Evolutionary conservation across 2,113 vertebrate genomes (phyloP), one percentile per base, ranked within the genome.

Genomic region (Apistogramma diplotaenia): DNA sequence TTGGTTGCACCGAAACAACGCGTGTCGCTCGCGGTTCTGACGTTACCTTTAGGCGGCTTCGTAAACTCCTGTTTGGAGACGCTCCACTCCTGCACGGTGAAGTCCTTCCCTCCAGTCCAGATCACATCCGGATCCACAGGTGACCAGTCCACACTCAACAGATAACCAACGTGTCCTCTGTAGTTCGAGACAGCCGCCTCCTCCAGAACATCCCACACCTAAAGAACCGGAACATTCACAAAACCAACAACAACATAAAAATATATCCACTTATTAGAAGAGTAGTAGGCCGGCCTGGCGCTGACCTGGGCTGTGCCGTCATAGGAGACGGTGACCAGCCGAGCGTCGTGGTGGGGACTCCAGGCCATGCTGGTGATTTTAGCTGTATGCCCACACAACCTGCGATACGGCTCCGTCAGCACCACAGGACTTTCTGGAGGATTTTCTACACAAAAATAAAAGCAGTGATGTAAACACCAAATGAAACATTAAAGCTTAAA

Each of bases 61-160:
- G 93, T 95, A 1, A 98, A 96, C 16, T 96, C 95, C 73, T 99
- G 98, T 84, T 96, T 95, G 76, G 96, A 96, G 77, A 96, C 81
- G 3, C 89, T 92, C 98, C 98, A 99, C 74, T 95, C 97, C 71
- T 99, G 97, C 62, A 98, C 95, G 23, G 96, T 97, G 91, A 99
- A 99, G 90, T 99, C 98, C 90, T 98, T 97, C 15, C 96, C 98
- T 76, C 98, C 98, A 0, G 97, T 99, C 92, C 97, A 99, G 87
- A 99, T 76, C 86, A 92, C 84, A 16, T 99, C 97, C 0, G 97
- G 89, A 18, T 99, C 96, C 35, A 97, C 90, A 0, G 97, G 96
- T 1, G 97, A 99, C 98, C 98, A 99, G 2, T 96, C 96, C 6
- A 97, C 96, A 3, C 96, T 96, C 11, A 99, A 95, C 43, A 99